phyloP scores from a whole-genome alignment of 2,888 invertebrate species.

The Xestia sexstrigata region DNA sequence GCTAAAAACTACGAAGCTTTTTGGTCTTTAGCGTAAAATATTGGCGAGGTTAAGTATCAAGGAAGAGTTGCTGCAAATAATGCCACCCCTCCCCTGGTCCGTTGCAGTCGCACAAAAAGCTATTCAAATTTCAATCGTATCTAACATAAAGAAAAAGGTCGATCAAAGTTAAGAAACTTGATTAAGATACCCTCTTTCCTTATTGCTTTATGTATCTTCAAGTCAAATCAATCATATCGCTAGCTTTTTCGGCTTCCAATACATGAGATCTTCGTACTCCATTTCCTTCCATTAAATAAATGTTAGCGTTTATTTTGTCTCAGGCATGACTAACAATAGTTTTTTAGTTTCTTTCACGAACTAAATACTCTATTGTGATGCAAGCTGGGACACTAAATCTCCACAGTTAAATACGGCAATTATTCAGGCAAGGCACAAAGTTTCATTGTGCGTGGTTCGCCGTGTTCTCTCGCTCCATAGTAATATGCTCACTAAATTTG shows the following conservation, averaged over 20 bases:
- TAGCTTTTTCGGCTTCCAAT: conserved; percentile 37
- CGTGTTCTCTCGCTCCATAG: conserved; percentile 73
- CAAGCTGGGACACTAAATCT: conserved; percentile 80
- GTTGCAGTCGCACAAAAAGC: conserved; percentile 30
- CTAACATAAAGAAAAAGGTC: conserved; percentile 36
- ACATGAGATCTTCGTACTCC: conserved; percentile 2
- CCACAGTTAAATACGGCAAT: conserved; percentile 86
- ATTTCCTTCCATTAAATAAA: conserved; percentile 51
- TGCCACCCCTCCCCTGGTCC: neutral
- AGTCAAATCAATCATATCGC: conserved; percentile 40
- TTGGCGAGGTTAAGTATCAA: neutral
- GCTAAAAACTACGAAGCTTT: neutral
- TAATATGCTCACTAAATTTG: conserved; percentile 84
- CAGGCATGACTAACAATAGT: conserved; percentile 71
- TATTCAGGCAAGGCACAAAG: conserved; percentile 85
- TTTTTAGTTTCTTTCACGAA: conserved; percentile 81
- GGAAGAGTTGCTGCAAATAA: conserved; percentile 21
- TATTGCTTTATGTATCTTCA: conserved; percentile 46
- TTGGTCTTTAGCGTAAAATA: neutral
- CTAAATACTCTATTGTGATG: conserved; percentile 81
- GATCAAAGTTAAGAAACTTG: conserved; percentile 42
- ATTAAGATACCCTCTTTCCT: conserved; percentile 53
- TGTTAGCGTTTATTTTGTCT: conserved; percentile 54
- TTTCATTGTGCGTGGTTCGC: conserved; percentile 82
- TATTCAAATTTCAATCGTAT: conserved; percentile 16